phyloP scores from a whole-genome alignment of 1,140 invertebrate genomes.

The Ceratosolen fusciceps region DNA sequence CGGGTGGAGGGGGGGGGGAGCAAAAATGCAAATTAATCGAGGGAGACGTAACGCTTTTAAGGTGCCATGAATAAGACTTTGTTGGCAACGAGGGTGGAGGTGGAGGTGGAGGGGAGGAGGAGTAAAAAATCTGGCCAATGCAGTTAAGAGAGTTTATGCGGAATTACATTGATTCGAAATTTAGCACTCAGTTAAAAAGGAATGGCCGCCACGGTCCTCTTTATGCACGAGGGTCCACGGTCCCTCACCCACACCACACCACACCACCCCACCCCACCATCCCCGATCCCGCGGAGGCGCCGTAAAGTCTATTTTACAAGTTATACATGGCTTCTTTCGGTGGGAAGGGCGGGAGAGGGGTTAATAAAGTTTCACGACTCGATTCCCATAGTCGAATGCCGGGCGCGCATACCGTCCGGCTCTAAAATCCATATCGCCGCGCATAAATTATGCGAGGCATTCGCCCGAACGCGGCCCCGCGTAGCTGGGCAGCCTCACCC shows the following conservation, averaged over 20 bases:
- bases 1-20: neutral
- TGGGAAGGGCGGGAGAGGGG: constrained; percentile 2
- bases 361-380: constrained; percentile 50
- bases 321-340: constrained; percentile 40
- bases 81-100: neutral
- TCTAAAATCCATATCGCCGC: constrained; percentile 46
- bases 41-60: constrained; percentile 22
- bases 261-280: too few relatives aligned
- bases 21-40: constrained; percentile 17
- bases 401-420: constrained; percentile 2
- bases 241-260: too few relatives aligned
- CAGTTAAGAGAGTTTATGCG: constrained; percentile 44
- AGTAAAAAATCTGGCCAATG: constrained; percentile 38
- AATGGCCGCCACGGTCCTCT: constrained; percentile 24
- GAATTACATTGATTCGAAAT: constrained; percentile 47
- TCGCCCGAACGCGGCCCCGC: constrained; percentile 8
- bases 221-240: constrained; percentile 21
- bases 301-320: constrained; percentile 48
- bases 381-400: constrained; percentile 32
- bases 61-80: constrained; percentile 19
- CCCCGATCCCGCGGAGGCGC: too few relatives aligned
- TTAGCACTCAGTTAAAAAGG: constrained; percentile 38
- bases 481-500: neutral
- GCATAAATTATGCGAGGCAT: constrained; percentile 43
- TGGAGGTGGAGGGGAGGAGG: neutral